These are phyloP conservation scores for Brachymystax lenok DNA, from an alignment of 2,797 vertebrate species.

Conservation along the genomic window DNA sequence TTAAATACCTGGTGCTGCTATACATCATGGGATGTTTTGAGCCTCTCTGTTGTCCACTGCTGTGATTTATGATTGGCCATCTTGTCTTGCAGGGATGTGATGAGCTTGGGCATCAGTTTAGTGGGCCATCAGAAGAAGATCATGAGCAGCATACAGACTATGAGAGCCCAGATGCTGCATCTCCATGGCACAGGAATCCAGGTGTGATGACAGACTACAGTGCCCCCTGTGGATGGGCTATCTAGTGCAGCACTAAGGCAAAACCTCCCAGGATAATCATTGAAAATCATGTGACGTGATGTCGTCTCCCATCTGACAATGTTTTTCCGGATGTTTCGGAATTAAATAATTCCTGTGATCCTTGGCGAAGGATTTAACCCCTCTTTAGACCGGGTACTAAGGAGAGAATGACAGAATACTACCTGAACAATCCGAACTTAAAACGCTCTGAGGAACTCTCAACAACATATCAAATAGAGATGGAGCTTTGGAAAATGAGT, in stretches of 20 bases:
- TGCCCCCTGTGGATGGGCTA: slow-evolving; percentile 74
- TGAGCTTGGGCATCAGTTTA: slow-evolving; percentile 97
- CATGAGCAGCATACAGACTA: slow-evolving; percentile 99
- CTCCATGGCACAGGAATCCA: slow-evolving; percentile 96
- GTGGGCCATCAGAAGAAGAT: slow-evolving; percentile 99
- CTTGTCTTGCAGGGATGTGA: slow-evolving; percentile 87
- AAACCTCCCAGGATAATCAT: slow-evolving; percentile 41
- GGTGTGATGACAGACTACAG: slow-evolving; percentile 86
- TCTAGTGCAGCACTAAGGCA: slow-evolving; percentile 76
- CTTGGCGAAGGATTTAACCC: slow-evolving; percentile 59
- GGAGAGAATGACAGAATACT: slow-evolving; percentile 60
- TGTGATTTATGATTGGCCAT: slow-evolving; percentile 57
- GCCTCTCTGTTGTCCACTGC: slow-evolving; percentile 20
- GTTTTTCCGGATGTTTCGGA: slow-evolving; percentile 52
- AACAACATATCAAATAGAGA: slow-evolving; percentile 55
- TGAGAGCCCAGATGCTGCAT: slow-evolving; percentile 98
- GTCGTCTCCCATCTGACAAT: slow-evolving; percentile 56
- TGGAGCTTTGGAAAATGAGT: slow-evolving; percentile 40
- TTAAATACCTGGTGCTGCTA: slow-evolving; percentile 49
- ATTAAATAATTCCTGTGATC: slow-evolving; percentile 69
- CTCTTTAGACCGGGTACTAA: slow-evolving; percentile 43
- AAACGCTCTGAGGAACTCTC: slow-evolving; percentile 58
- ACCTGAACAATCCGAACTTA: slow-evolving; percentile 57
- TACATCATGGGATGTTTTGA: slow-evolving; percentile 44
- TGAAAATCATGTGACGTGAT: slow-evolving; percentile 30